A percentile compares a stretch with the other conserved stretches of the same genome.
phyloP scores from a whole-genome alignment of 2,113 vertebrate genomes.

The Penelope pileata region DNA sequence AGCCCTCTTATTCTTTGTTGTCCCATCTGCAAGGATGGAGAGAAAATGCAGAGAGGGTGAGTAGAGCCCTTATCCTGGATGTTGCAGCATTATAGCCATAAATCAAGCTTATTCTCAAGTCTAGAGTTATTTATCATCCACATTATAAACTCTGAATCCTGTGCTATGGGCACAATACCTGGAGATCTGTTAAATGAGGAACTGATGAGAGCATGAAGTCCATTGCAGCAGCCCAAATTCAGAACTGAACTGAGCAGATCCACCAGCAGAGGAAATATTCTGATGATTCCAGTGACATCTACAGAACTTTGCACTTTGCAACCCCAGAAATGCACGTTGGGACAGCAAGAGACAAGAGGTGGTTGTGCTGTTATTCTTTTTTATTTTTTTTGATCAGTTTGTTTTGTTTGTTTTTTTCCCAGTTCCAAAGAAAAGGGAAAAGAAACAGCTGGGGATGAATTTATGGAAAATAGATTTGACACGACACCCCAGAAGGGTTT shows the following conservation, averaged over 20 bases:
- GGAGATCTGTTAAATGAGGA: neutral
- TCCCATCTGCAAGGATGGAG: neutral
- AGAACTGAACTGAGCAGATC: neutral
- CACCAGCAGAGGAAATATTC: neutral
- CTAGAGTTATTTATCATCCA: neutral
- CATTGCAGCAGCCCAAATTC: neutral
- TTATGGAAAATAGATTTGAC: neutral
- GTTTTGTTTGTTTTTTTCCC: neutral
- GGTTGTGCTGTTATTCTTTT: neutral
- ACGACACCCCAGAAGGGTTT: neutral
- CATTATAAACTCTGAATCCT: neutral
- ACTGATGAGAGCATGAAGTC: neutral
- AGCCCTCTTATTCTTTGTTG: neutral
- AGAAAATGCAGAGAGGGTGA: neutral
- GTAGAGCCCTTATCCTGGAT: neutral
- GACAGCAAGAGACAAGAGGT: neutral
- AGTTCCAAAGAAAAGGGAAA: neutral
- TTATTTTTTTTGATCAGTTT: neutral
- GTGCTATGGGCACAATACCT: neutral
- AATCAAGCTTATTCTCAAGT: neutral
- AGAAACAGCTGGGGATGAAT: neutral
- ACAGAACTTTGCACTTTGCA: neutral
- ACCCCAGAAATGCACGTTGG: rapidly evolving
- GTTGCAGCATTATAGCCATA: neutral
- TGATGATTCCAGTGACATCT: neutral